These are phyloP conservation scores for Anniella stebbinsi DNA, from an alignment of 2,797 vertebrate genomes.

Conservation along the genomic window DNA sequence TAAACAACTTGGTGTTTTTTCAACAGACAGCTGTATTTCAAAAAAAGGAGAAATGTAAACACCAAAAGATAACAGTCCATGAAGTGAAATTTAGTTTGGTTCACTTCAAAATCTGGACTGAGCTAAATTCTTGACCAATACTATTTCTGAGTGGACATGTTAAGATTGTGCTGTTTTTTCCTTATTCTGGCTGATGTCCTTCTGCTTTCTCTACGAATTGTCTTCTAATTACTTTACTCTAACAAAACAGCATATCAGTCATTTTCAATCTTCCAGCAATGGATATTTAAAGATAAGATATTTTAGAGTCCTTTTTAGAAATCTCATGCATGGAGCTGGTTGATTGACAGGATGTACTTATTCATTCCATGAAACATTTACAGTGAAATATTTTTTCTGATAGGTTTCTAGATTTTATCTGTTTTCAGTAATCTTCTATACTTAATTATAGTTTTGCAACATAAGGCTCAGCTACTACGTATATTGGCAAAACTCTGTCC, in stretches of 20 bases:
- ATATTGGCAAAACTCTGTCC: neutral
- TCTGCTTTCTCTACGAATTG: neutral
- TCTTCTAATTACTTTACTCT: neutral
- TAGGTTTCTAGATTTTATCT: neutral
- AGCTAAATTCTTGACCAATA: neutral
- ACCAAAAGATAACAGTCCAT: neutral
- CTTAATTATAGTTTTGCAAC: neutral
- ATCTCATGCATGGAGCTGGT: neutral
- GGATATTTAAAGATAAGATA: neutral
- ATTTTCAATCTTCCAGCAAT: neutral
- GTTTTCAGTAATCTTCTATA: neutral
- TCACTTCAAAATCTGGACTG: neutral
- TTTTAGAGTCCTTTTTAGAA: neutral
- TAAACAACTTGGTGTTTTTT: neutral
- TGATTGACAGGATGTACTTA: neutral
- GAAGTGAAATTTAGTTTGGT: neutral
- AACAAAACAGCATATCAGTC: neutral
- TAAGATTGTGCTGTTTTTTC: neutral
- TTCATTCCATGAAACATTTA: neutral
- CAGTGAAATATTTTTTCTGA: neutral
- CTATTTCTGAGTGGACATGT: neutral
- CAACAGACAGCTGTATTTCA: neutral
- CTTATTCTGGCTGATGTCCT: neutral
- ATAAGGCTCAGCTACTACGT: conserved; percentile 12
- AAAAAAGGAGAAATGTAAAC: no score